Conservation (phyloP, 2,797 vertebrate genomes). For the Acanthiza pusilla region DNA sequence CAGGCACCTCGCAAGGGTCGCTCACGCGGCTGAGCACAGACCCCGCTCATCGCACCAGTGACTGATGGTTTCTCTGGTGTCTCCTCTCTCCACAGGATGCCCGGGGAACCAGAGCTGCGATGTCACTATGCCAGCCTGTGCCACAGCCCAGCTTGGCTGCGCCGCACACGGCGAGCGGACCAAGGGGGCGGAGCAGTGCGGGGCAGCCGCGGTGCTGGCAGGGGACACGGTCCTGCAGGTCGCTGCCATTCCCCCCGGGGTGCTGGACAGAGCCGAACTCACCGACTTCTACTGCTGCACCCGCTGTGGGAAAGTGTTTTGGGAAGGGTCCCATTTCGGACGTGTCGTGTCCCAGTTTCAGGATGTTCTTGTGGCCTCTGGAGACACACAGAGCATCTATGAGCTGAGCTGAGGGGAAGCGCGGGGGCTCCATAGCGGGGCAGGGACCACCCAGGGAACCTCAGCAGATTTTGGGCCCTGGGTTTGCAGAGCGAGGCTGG, state of each 20-base stretch:
- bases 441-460: not conserved
- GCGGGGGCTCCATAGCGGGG: rapidly evolving
- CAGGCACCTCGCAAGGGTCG: rapidly evolving
- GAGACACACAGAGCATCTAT: not conserved
- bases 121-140: rapidly evolving
- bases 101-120: rapidly evolving
- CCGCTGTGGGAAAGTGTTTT: conserved; percentile 87
- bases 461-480: not conserved
- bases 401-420: not conserved
- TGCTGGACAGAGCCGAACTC: conserved; percentile 72
- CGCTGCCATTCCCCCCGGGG: conserved; percentile 64
- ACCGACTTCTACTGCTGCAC: conserved; percentile 83
- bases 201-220: conserved; percentile 38
- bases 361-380: conserved; percentile 63
- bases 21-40: not conserved
- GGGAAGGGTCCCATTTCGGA: conserved; percentile 87
- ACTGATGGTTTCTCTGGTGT: not conserved
- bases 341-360: conserved; percentile 76
- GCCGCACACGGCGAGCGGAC: conserved; percentile 58
- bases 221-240: conserved; percentile 74
- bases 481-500: not conserved
- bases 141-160: not conserved
- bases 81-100: not conserved
- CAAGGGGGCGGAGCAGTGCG: conserved; percentile 31
- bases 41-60: not conserved